Evolutionary conservation across 2,113 vertebrate species (phyloP), one percentile per base, ranked within the genome.

Genomic region (Xiphophorus maculatus): DNA sequence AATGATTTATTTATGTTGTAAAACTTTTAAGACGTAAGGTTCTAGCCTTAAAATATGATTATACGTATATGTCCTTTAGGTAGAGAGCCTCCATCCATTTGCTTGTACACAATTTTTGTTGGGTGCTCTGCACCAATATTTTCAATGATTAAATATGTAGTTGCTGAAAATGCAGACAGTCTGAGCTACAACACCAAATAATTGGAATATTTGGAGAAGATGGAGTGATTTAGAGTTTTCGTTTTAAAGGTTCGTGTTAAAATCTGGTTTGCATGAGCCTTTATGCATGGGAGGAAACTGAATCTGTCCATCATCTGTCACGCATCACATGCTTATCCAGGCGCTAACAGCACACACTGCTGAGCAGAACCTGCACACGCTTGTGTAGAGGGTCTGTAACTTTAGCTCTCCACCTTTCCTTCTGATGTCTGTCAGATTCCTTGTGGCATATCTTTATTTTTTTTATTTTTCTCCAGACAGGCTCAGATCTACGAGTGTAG

Each of bases 281-380:
- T 51, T 30, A 29, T 11, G 2, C 62, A 71, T 29, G 73, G 13
- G 69, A 72, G 66, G 75, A 88, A 90, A 90, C 76, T 83, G 84
- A 88, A 82, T 79, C 82, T 83, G 88, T 83, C 86, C 62, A 27
- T 92, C 89, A 91, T 87, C 86, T 89, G 89, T 87, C 90, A 85
- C 68, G 69, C 73, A 92, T 91, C 90, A 88, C 83, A 74, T 64
- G 83, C 82, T 89, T 79, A 72, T 66, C 85, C 81, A 70, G 82
- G 84, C 77, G 68, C 29, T 80, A 22, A 68, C 66, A 65, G 37
- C 72, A 76, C 54, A 82, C 13, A 62, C 88, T 79, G 81, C 78
- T 85, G 74, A 82, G 82, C 71, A 73, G 71, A 89, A 91, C 82
- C 63, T 32, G 44, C 64, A 11, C 35, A 75, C 75, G 67, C 74